phyloP scores from a whole-genome alignment of 2,113 vertebrate genomes.

The Sinocyclocheilus rhinocerous region DNA sequence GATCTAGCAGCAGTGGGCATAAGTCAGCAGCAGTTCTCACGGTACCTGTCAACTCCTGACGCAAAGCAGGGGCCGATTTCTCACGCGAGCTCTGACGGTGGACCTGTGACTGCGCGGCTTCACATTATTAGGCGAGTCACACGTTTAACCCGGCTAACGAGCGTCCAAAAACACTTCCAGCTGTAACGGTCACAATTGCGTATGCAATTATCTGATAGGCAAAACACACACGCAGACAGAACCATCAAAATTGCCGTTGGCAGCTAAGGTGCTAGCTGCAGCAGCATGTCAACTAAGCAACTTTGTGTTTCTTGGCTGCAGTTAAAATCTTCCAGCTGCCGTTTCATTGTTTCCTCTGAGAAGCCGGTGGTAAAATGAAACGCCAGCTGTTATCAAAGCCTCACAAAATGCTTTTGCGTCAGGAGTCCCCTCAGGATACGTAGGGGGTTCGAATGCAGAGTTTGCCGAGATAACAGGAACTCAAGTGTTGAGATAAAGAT shows the following conservation, averaged over 20 bases:
- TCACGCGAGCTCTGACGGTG: constrained; percentile 20
- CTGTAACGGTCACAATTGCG: constrained; percentile 17
- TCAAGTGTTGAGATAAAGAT: neutral
- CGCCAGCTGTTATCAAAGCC: constrained; percentile 23
- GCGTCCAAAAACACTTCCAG: constrained; percentile 42
- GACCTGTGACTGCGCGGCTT: neutral
- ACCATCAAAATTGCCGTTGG: neutral
- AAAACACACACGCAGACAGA: constrained; percentile 31
- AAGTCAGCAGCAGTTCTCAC: neutral
- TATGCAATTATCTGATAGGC: constrained; percentile 12
- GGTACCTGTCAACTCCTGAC: constrained; percentile 22
- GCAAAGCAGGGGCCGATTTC: constrained; percentile 13
- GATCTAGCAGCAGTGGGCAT: neutral
- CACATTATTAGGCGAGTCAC: constrained; percentile 1
- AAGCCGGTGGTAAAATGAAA: constrained; percentile 10
- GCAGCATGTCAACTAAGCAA: constrained; percentile 23
- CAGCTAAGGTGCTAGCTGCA: neutral
- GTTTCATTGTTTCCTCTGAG: constrained; percentile 29
- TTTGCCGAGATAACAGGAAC: constrained; percentile 11
- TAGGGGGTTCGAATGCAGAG: neutral
- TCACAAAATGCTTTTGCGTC: constrained; percentile 3
- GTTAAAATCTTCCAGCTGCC: constrained; percentile 19
- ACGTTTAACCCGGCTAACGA: constrained; percentile 3
- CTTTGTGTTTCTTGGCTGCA: neutral
- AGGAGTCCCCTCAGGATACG: neutral